Evolutionary conservation across 2,797 vertebrate species (phyloP).

Genomic region (Intellagama lesueurii): DNA sequence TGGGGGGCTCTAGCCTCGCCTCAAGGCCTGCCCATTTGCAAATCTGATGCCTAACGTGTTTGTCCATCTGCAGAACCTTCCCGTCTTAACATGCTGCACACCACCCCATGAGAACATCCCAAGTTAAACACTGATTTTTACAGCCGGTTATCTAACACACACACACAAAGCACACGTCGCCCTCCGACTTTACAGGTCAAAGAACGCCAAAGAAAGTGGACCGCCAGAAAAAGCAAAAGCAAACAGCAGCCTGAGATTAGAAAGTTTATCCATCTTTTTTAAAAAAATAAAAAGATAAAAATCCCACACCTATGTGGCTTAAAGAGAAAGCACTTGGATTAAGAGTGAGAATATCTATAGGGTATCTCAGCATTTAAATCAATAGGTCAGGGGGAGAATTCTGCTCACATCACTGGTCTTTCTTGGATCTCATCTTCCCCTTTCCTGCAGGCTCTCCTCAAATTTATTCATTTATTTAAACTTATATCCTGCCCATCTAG

Average conservation of each 20-base stretch:
- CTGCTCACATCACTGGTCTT: background rate
- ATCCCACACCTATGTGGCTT: background rate
- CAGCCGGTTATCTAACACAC: too few species aligned
- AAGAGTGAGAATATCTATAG: background rate
- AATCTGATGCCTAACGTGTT: background rate
- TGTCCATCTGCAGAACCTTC: background rate
- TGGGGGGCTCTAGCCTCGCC: too few species aligned
- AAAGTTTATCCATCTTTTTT: background rate
- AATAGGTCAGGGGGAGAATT: background rate
- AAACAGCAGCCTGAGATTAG: background rate
- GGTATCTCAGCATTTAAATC: too few species aligned
- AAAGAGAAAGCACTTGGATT: background rate
- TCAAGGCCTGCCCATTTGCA: slow-evolving; percentile 2
- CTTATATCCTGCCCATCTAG: too few species aligned
- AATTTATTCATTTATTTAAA: too few species aligned
- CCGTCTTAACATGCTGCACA: too few species aligned
- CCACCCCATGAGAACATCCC: too few species aligned
- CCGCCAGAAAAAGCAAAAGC: background rate
- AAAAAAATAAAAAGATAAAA: too few species aligned
- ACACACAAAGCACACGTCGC: background rate
- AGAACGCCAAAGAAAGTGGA: background rate
- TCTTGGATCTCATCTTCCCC: background rate
- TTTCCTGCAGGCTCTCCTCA: background rate
- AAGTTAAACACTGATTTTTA: too few species aligned
- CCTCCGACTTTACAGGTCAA: background rate